Conservation (phyloP, 2,888 invertebrate genomes). For the Gandaritis pyraliata region DNA sequence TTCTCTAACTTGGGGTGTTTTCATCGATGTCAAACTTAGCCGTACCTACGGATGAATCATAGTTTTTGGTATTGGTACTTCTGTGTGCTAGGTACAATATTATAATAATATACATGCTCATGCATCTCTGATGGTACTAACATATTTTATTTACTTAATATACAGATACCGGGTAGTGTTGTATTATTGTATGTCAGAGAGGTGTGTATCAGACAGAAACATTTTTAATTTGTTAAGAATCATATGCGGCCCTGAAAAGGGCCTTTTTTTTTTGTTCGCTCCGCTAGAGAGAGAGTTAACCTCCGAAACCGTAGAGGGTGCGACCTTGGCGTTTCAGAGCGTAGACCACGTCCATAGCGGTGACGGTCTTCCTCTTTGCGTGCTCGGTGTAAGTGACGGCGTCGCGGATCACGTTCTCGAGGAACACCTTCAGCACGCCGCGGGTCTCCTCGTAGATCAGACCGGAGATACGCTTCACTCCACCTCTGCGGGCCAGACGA, state of each 20-base stretch:
- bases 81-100: no score
- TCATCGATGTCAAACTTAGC: no score
- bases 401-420: constrained; percentile 92
- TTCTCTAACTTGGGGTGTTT: no score
- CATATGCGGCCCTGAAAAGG: constrained; percentile 2
- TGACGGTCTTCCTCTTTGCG: constrained; percentile 94
- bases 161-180: no score
- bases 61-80: no score
- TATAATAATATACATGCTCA: no score
- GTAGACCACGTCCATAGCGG: constrained; percentile 95
- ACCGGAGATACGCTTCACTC: constrained; percentile 89
- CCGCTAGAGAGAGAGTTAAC: neutral
- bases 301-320: constrained; percentile 3
- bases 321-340: constrained; percentile 91
- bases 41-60: no score
- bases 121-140: no score
- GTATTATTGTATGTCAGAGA: no score
- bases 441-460: constrained; percentile 92
- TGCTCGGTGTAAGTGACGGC: constrained; percentile 94
- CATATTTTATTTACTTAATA: no score
- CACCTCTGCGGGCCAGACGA: constrained; percentile 70
- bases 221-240: neutral
- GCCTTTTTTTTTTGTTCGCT: neutral
- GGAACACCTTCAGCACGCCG: constrained; percentile 91
- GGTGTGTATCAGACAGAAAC: neutral